These are phyloP conservation scores for Caenorhabditis latens DNA, from an alignment of 1,140 invertebrate genomes.

Conservation along the genomic window DNA sequence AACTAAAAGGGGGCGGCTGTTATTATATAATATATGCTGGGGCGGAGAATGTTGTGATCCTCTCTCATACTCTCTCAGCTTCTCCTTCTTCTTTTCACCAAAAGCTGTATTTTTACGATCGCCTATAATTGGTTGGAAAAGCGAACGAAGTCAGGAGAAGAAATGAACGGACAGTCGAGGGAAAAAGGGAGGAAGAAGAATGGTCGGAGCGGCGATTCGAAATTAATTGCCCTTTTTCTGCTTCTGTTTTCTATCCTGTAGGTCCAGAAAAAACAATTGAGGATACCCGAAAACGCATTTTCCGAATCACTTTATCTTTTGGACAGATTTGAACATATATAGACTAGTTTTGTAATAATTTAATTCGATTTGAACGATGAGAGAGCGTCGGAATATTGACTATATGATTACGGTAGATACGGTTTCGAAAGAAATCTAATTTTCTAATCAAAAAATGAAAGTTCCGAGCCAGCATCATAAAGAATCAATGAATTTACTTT, in stretches of 20 bases:
- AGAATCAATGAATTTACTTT: too few relatives aligned
- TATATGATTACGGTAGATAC: too few relatives aligned
- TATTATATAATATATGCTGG: slow-evolving; percentile 53
- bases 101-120: slow-evolving; percentile 54
- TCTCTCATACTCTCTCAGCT: slow-evolving; percentile 26
- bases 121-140: slow-evolving; percentile 52
- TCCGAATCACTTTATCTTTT: slow-evolving; percentile 48
- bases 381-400: too few relatives aligned
- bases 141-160: slow-evolving; percentile 44
- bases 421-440: too few relatives aligned
- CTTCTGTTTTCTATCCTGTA: slow-evolving; percentile 26
- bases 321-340: not conserved
- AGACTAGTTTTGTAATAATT: slow-evolving; percentile 38
- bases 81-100: slow-evolving; percentile 12
- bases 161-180: not conserved
- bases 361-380: not conserved
- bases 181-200: not conserved
- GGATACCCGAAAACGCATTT: slow-evolving; percentile 21
- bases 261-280: slow-evolving; percentile 29
- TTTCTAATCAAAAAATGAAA: too few relatives aligned
- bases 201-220: slow-evolving; percentile 49
- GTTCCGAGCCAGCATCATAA: too few relatives aligned
- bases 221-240: slow-evolving; percentile 46
- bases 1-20: slow-evolving; percentile 40
- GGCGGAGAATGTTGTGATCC: slow-evolving; percentile 45